Evolutionary conservation across 1,140 invertebrate genomes (phyloP), one percentile per base, ranked within the genome.

Genomic region (Drosophila parabipectinata): DNA sequence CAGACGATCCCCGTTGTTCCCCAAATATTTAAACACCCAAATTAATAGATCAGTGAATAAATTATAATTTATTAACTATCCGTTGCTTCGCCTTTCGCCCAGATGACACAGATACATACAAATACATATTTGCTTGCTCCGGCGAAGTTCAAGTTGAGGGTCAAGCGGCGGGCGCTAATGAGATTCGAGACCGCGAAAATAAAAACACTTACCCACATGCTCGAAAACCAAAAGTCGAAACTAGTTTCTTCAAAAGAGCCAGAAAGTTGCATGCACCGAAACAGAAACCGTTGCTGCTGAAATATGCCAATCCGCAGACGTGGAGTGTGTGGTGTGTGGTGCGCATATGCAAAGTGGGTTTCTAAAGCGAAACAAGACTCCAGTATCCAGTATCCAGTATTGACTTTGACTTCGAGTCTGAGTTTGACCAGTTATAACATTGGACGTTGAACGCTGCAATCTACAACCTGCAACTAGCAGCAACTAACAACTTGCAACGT

Each of bases 341-440:
- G 62, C 14, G 44, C 69, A 53, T 75, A 87, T 85, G 82, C 83
- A 82, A 85, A 85, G 78, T 87, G 83, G 82, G 82, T 85, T 87
- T 85, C 78, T 85, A 88, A 82, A 87, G 66, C 82, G 71, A 85
- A 83, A 76, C 77, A 47, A 44, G 48, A 56, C 41, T 50, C 67
- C n/a, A 57, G 50, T 56, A 18, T 21, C 41, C 32, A 32, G 32
- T 32, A 32, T 48, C 67, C 15, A 57, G 54, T 55, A 15, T 18
- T 30, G 44, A 26, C 58, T 62, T 24, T 26, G 51, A 56, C 53
- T 56, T 47, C 15, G 34, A 10, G 63, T 26, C 26, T 54, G 77
- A 77, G 77, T 77, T 85, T 85, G 81, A 75, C 81, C 81, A 85
- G 81, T 85, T 85, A 87, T 85, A 87, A 87, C 81, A 85, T 69